Evolutionary conservation across 2,113 vertebrate genomes (phyloP).

Genomic region (Laterallus jamaicensis): DNA sequence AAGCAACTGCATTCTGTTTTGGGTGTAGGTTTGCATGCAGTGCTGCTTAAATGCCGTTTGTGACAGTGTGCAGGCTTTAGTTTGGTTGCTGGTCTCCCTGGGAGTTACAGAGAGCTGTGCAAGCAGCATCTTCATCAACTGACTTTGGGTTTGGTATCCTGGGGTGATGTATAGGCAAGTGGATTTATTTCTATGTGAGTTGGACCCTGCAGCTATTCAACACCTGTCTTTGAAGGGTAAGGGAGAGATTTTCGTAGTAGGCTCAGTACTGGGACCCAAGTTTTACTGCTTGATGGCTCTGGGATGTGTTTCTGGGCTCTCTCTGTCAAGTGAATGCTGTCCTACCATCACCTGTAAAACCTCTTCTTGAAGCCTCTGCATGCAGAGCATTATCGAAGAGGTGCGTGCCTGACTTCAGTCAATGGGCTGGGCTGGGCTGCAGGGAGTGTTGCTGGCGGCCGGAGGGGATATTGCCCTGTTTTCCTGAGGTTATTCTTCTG

Average conservation of each 20-base stretch:
- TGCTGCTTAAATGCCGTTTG: accelerated
- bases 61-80: accelerated
- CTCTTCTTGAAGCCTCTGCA: neutral
- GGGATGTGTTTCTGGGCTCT: neutral
- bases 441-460: neutral
- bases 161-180: accelerated
- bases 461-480: neutral
- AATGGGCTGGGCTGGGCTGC: neutral
- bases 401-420: accelerated
- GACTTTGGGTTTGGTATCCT: neutral
- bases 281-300: neutral
- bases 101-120: accelerated
- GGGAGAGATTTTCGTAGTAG: neutral
- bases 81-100: neutral
- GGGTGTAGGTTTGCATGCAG: accelerated
- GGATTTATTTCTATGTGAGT: accelerated
- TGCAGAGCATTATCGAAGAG: neutral
- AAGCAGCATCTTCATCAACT: neutral
- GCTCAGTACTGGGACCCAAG: neutral
- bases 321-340: neutral
- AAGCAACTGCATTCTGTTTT: neutral
- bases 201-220: neutral
- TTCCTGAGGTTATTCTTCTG: neutral
- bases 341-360: neutral
- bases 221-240: neutral